Base-by-base conservation (phyloP, 2,797 vertebrate species). In the Neostethus bicornis region DNA sequence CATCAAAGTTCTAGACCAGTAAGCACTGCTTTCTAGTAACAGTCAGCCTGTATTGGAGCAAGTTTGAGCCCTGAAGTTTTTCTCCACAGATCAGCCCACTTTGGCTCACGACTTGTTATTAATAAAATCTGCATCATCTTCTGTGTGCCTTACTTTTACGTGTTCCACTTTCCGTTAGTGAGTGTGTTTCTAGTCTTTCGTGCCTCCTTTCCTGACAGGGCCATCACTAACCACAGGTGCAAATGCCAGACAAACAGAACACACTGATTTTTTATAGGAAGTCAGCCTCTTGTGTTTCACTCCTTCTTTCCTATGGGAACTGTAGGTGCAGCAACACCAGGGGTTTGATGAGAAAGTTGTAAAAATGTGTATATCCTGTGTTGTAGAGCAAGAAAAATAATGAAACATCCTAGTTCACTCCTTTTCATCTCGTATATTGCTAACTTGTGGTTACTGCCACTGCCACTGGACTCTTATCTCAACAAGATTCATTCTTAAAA, bases 181-280 rank as follows among this genome's bases (percentile, higher is more conserved):
- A 20, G 37, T 4, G 10, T 38, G 23, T 56, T 56, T 45, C 21
- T 42, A 56, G n/a, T 12, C 29, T 35, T 55, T 45, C 31, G 45
- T 55, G 4, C 31, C 53, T 25, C 11, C 31, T 7, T 35, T 34
- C 4, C 55, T 45, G 25, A 55, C 46, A 26, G 21, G n/a, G 7
- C 31, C 7, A 16, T 56, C 23, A 34, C 11, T 35, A 19, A 20
- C 17, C 4, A 4, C 13, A 57, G 44, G 54, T 28, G 28, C 17
- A 57, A 57, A 57, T 28, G 34, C 43, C 1, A 55, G 21, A 55
- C 1, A 53, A 44, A 55, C 31, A 35, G 42, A 38, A 37, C 54
- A 57, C 17, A 29, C 5, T 28, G 17, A 10, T 13, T 38, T 23
- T 21, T 54, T 23, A 43, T 39, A 16, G 39, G n/a, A 54, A 23